Conservation (phyloP, 1,140 invertebrate genomes). For the Drosophila subpulchrella region DNA sequence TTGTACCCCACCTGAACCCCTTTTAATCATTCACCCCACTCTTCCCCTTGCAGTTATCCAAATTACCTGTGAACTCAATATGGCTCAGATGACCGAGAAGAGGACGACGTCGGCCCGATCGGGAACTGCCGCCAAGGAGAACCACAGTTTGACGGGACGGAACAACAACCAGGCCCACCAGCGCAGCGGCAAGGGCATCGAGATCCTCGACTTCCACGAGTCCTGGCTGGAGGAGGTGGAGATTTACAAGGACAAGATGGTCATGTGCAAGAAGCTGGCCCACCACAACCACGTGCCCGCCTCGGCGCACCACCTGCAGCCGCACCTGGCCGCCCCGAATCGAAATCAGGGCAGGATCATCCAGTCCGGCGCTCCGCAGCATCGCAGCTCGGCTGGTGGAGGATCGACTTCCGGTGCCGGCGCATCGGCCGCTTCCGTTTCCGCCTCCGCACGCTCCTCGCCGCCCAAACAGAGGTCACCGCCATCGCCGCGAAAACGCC, state of each 20-base stretch:
- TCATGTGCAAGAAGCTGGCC: conserved; percentile 61
- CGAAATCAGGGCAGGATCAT: conserved; percentile 9
- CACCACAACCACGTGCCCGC: conserved; percentile 61
- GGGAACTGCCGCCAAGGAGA: conserved; percentile 37
- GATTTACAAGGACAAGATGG: conserved; percentile 75
- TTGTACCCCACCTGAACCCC: not conserved
- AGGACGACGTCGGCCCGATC: conserved; percentile 46
- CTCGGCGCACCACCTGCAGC: conserved; percentile 2
- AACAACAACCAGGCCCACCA: conserved; percentile 21
- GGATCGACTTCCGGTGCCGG: not conserved
- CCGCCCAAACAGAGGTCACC: conserved; percentile 30
- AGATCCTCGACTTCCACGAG: conserved; percentile 81
- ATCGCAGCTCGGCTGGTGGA: conserved; percentile 19
- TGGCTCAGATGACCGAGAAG: conserved; percentile 83
- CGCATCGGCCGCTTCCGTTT: not conserved
- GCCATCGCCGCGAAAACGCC: conserved; percentile 27
- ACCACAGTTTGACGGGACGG: conserved; percentile 18
- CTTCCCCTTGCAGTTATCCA: conserved; percentile 48
- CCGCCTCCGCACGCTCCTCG: conserved; percentile 2
- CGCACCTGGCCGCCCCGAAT: conserved; percentile 9
- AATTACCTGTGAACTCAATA: conserved; percentile 70
- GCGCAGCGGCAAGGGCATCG: conserved; percentile 69
- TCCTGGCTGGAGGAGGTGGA: conserved; percentile 83
- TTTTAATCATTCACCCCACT: not conserved
- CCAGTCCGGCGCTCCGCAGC: not conserved